Evolutionary conservation across 2,888 invertebrate genomes (phyloP).

Genomic region (Chouioia cunea): DNA sequence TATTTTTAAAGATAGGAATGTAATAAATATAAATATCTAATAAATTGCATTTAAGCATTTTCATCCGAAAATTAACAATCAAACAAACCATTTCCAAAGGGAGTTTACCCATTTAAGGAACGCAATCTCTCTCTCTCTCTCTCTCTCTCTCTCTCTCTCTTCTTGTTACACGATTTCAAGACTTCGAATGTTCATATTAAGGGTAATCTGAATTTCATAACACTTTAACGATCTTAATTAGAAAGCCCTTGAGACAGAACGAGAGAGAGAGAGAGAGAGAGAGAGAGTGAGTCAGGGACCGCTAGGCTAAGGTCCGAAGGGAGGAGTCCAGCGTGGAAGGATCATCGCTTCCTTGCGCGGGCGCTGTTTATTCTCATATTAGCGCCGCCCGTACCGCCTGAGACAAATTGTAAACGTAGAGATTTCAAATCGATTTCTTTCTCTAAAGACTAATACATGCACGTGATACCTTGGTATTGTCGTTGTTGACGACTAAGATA

Average conservation of each 20-base stretch:
- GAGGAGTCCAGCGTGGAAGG: constrained; percentile 30
- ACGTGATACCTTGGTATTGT: constrained; percentile 33
- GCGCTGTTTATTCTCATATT: constrained; percentile 65
- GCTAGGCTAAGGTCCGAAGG: constrained; percentile 9
- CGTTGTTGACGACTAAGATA: constrained; percentile 37
- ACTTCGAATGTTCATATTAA: constrained; percentile 55
- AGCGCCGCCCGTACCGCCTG: constrained; percentile 45
- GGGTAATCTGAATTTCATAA: constrained; percentile 67
- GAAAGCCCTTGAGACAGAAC: constrained; percentile 56
- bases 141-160: neutral
- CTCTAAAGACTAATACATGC: constrained; percentile 31
- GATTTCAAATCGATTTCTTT: neutral
- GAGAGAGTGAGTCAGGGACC: no score
- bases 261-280: constrained; percentile 30
- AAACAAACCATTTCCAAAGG: neutral
- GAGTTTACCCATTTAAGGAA: neutral
- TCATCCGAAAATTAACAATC: no score
- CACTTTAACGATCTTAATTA: constrained; percentile 68
- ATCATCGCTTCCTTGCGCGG: constrained; percentile 33
- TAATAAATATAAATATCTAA: no score
- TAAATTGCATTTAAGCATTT: no score
- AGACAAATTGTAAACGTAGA: neutral
- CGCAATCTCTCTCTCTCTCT: neutral
- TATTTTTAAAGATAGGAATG: no score
- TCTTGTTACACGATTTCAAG: neutral